Evolutionary conservation across 2,113 vertebrate species (phyloP).

Genomic region (Trematocara unimaculatum): DNA sequence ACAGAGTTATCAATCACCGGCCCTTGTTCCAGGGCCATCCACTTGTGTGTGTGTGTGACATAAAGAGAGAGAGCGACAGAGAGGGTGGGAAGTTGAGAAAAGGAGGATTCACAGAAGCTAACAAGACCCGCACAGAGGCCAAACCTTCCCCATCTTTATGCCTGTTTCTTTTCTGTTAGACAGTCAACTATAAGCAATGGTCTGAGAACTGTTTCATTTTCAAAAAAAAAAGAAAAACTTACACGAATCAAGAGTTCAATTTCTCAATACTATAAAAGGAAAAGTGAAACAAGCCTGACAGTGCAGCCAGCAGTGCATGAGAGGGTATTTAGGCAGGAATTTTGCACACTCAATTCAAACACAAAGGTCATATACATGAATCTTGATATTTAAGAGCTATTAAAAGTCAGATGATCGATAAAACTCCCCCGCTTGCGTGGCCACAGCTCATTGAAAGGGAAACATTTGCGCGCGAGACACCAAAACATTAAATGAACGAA

Average conservation of each 20-base stretch:
- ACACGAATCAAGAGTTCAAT: neutral
- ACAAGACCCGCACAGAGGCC: neutral
- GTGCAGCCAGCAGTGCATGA: neutral
- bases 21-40: constrained; percentile 18
- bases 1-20: constrained; percentile 48
- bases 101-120: neutral
- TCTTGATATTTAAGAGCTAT: constrained; percentile 61
- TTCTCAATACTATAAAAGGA: neutral
- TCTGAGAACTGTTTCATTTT: neutral
- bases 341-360: constrained; percentile 34
- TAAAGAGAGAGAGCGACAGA: constrained; percentile 7
- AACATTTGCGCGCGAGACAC: constrained; percentile 32
- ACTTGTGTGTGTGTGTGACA: neutral
- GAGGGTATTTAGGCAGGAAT: constrained; percentile 11
- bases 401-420: constrained; percentile 62
- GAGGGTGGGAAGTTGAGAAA: constrained; percentile 1
- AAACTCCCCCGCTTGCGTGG: constrained; percentile 7
- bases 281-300: neutral
- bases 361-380: constrained; percentile 61
- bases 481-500: constrained; percentile 25
- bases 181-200: neutral
- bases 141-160: neutral
- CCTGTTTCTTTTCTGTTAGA: neutral
- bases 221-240: neutral
- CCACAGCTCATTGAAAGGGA: constrained; percentile 40